Evolutionary conservation across 2,113 vertebrate species (phyloP).

Genomic region (Ciconia maguari): DNA sequence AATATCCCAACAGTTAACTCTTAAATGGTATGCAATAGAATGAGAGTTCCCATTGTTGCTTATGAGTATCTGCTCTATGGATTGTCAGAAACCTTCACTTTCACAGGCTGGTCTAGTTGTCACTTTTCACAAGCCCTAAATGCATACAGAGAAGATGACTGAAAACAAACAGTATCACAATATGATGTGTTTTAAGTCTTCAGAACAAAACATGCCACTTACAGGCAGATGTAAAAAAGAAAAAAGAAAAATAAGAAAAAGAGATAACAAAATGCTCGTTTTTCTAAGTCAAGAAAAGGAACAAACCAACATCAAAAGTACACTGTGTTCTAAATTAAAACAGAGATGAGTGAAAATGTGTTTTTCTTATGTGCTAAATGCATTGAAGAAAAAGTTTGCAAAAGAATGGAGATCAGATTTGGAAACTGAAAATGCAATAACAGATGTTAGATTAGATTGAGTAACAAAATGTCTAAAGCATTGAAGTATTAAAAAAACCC

Average conservation of each 20-base stretch:
- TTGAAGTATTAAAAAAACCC: background rate
- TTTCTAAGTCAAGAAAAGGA: background rate
- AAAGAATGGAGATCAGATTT: slow-evolving; percentile 6
- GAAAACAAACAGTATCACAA: background rate
- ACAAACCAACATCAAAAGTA: background rate
- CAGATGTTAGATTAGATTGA: background rate
- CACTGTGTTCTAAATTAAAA: slow-evolving; percentile 9
- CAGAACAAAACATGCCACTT: background rate
- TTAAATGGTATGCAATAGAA: background rate
- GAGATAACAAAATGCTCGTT: background rate
- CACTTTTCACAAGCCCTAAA: background rate
- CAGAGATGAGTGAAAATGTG: background rate
- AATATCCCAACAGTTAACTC: background rate
- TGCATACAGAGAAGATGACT: background rate
- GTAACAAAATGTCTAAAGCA: background rate
- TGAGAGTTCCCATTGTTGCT: background rate
- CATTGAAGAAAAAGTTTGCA: background rate
- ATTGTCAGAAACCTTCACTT: background rate
- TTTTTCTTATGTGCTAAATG: background rate
- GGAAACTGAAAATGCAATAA: slow-evolving; percentile 3
- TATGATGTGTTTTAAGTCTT: background rate
- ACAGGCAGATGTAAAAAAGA: background rate
- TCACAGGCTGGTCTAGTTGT: background rate
- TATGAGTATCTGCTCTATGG: background rate
- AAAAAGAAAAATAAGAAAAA: background rate